phyloP scores from a whole-genome alignment of 2,113 vertebrate species.

The Tetrao urogallus region DNA sequence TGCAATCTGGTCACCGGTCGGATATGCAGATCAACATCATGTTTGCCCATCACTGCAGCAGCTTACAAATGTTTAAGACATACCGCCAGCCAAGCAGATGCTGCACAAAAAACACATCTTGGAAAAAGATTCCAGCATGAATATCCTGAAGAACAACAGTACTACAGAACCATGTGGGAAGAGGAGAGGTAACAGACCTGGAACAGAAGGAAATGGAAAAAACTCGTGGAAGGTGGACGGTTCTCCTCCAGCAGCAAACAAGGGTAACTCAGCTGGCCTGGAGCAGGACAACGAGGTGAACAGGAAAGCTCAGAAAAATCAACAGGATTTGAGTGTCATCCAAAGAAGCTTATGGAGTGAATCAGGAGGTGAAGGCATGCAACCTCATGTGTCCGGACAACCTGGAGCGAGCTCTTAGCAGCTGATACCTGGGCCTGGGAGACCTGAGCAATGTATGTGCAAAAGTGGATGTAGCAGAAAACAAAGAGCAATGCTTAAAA shows the following conservation, averaged over 20 bases:
- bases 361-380: neutral
- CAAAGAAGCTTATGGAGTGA: neutral
- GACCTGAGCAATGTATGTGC: neutral
- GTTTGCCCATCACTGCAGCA: neutral
- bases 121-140: neutral
- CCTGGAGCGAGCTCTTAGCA: neutral
- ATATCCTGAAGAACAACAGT: neutral
- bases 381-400: neutral
- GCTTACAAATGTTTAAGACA: neutral
- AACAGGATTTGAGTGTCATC: neutral
- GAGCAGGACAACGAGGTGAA: neutral
- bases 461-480: neutral
- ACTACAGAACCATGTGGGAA: neutral
- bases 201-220: neutral
- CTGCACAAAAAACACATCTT: neutral
- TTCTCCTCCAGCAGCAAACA: accelerated
- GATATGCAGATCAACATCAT: neutral
- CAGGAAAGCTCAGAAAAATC: neutral
- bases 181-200: neutral
- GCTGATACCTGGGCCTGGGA: neutral
- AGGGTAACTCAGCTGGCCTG: neutral
- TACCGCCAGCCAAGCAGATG: neutral
- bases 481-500: neutral
- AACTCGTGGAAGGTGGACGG: neutral
- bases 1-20: neutral